phyloP scores from a whole-genome alignment of 2,113 vertebrate genomes.

The Spea multiplicata region DNA sequence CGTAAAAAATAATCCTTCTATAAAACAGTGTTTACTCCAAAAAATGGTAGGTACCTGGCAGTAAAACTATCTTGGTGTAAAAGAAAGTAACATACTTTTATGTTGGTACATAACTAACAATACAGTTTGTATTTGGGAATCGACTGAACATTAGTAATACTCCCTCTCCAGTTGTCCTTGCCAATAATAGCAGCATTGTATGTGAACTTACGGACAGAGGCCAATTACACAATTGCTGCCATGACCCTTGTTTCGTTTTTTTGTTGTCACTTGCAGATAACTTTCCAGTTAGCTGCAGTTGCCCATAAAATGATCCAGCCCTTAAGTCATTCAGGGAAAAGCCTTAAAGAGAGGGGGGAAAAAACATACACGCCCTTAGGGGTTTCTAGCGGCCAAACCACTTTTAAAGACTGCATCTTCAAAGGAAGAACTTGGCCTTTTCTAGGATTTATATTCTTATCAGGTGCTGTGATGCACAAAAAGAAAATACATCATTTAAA shows the following conservation, averaged over 20 bases:
- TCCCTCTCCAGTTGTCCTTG: constrained; percentile 29
- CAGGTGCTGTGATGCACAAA: constrained; percentile 44
- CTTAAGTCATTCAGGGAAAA: constrained; percentile 41
- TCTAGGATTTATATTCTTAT: constrained; percentile 46
- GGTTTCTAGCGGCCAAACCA: constrained; percentile 45
- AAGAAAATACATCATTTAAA: constrained; percentile 32
- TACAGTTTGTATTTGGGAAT: constrained; percentile 5
- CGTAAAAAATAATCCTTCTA: not conserved
- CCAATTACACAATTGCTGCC: constrained; percentile 27
- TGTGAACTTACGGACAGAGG: constrained; percentile 24
- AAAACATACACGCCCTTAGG: constrained; percentile 35
- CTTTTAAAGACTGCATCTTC: constrained; percentile 45
- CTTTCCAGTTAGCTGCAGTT: constrained; percentile 20
- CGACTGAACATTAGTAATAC: constrained; percentile 17
- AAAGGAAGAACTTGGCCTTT: constrained; percentile 43
- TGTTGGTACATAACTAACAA: too few relatives aligned
- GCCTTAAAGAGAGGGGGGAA: constrained; percentile 33
- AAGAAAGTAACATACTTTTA: too few relatives aligned
- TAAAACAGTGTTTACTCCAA: not conserved
- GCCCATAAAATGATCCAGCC: constrained; percentile 40
- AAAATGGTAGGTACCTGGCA: not conserved
- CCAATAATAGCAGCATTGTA: constrained; percentile 41
- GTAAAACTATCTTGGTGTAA: too few relatives aligned
- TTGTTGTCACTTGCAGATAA: constrained; percentile 46
- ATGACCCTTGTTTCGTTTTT: constrained; percentile 32